Evolutionary conservation across 1,140 invertebrate species (phyloP).

Genomic region (Lasioglossum albipes): DNA sequence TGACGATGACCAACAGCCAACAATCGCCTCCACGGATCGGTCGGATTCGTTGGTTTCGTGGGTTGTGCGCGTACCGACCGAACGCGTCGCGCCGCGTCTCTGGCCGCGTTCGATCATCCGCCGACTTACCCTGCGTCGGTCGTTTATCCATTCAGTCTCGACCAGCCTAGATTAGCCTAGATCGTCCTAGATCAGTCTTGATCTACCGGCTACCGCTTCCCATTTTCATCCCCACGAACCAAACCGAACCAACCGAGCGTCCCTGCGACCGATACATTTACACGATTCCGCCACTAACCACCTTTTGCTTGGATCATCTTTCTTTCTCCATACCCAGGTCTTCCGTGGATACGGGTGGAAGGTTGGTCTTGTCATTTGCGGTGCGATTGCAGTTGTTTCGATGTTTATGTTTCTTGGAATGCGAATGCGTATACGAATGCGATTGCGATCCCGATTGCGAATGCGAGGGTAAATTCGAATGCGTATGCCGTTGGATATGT

Average conservation of each 20-base stretch:
- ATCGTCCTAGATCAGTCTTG: not conserved
- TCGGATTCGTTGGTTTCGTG: too few relatives aligned
- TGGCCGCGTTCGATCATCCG: too few relatives aligned
- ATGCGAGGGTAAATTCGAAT: not conserved
- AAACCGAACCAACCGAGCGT: slow-evolving; percentile 15
- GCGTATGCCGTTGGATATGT: not conserved
- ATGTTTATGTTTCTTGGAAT: slow-evolving; percentile 19
- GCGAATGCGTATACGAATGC: slow-evolving; percentile 13
- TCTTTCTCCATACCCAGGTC: slow-evolving; percentile 81
- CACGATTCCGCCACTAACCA: slow-evolving; percentile 69
- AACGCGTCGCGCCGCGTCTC: too few relatives aligned
- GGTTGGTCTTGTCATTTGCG: slow-evolving; percentile 80
- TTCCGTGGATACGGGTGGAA: slow-evolving; percentile 84
- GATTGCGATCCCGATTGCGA: not conserved
- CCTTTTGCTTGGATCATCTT: slow-evolving; percentile 70
- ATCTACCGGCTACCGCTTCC: not conserved
- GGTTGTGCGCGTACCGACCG: too few relatives aligned
- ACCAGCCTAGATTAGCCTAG: not conserved
- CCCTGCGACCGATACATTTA: not conserved
- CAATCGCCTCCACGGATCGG: too few relatives aligned
- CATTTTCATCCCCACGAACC: not conserved
- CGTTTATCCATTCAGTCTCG: not conserved
- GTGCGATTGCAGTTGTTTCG: slow-evolving; percentile 47
- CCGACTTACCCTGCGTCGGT: not conserved
- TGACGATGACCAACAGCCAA: too few relatives aligned